Base-by-base conservation (phyloP, 2,113 vertebrate species). In the Dicerorhinus sumatrensis region DNA sequence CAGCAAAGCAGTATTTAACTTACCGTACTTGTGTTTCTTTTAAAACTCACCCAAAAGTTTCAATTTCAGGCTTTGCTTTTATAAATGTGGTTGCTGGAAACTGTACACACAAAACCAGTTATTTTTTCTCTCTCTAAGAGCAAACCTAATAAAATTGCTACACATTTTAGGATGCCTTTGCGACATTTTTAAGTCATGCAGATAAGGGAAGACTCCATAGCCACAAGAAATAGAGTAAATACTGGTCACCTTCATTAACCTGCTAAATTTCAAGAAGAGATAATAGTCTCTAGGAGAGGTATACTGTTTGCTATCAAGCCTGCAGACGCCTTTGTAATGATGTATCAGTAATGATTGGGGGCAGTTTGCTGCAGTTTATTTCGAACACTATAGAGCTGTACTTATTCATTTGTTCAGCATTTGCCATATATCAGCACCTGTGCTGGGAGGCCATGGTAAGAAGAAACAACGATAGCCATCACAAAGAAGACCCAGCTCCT, bases 201-300 rank as follows among this genome's bases (percentile, higher is more conserved):
- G 96, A 54, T 82, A 97, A 95, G 58, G 63, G 83, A 65, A 79
- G 79, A 87, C 54, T 86, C 60, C 84, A 39, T 82, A 89, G 39
- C 77, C n/a, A 23, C 21, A 58, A 73, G 93, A 77, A 80, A 60
- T 54, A 23, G 82, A 69, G 83, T 81, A 92, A 87, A 58, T 86
- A 51, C 36, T 2, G 12, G 83, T 72, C 27, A 33, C 72, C 89
- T 94, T 96, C 70, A 80, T 95, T 89, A 95, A 92, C 36, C 36
- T 39, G 75, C 81, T 92, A 16, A 75, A 70, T 89, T 89, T 92
- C 29, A 80, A 69, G 60, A 36, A 60, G 73, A 86, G 62, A 54
- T 20, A 29, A 62, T 58, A 33, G 58, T 73, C 63, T 56, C 25
- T 21, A 13, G 33, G 62, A 51, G 72, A 75, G 76, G 67, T 25